phyloP scores from a whole-genome alignment of 2,113 vertebrate species.

The Ptilonorhynchus violaceus region DNA sequence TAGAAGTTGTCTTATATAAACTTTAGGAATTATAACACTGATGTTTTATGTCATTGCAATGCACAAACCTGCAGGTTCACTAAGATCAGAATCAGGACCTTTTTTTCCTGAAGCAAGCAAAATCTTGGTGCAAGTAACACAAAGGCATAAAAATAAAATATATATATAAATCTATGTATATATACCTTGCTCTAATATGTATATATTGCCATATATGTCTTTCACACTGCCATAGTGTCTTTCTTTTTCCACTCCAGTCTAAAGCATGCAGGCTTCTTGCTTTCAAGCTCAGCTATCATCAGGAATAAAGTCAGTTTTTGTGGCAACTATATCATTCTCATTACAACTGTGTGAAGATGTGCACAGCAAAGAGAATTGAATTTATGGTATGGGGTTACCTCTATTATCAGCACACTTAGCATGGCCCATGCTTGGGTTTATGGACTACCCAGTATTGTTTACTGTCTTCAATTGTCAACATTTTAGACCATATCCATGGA shows the following conservation, averaged over 20 bases:
- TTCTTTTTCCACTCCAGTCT: background rate
- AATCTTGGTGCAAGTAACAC: background rate
- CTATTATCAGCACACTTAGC: background rate
- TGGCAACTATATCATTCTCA: background rate
- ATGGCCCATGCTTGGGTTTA: background rate
- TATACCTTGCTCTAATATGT: background rate
- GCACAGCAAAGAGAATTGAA: background rate
- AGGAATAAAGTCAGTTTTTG: background rate
- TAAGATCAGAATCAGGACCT: background rate
- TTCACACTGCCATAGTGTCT: background rate
- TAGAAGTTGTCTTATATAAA: background rate
- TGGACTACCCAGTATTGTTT: background rate
- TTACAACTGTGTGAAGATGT: background rate
- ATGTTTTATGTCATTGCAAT: background rate
- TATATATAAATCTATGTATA: background rate
- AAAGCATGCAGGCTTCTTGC: background rate
- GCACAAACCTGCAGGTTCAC: background rate
- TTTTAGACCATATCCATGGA: background rate
- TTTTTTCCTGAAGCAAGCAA: background rate
- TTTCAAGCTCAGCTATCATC: background rate
- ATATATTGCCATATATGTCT: background rate
- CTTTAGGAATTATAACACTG: background rate
- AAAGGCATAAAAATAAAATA: background rate
- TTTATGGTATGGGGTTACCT: background rate
- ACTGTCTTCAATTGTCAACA: background rate